Percentiles rank a stretch among this genome's conserved stretches.
Conservation (phyloP, 2,888 invertebrate species). For the Standfussiana lucernea region DNA sequence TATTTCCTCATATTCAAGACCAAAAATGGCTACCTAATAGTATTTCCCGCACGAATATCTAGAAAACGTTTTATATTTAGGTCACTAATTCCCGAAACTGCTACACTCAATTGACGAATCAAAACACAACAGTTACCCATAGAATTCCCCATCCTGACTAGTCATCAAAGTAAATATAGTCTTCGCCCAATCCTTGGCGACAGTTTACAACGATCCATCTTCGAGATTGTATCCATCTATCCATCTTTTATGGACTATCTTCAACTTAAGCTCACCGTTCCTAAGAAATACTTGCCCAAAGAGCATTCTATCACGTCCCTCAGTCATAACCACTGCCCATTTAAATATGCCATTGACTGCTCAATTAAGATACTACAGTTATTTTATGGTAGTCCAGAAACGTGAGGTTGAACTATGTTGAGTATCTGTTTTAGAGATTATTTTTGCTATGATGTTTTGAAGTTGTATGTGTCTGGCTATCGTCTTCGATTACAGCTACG, state of each 20-base stretch:
- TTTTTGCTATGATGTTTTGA: conserved; percentile 60
- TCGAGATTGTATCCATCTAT: conserved; percentile 3
- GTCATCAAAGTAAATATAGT: conserved; percentile 13
- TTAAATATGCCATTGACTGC: conserved; percentile 54
- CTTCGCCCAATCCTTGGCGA: background rate
- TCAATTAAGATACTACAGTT: conserved; percentile 62
- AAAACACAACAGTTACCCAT: background rate
- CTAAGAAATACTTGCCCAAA: conserved; percentile 40
- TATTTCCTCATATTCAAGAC: background rate
- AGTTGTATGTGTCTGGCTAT: conserved; percentile 54
- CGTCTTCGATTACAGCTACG: conserved; percentile 55
- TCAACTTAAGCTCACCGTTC: conserved; percentile 28
- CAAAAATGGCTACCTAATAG: background rate
- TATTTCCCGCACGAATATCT: background rate
- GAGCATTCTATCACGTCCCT: conserved; percentile 65
- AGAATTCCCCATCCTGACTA: conserved; percentile 14
- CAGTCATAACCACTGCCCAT: conserved; percentile 53
- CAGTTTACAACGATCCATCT: conserved; percentile 30
- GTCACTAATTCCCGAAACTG: conserved; percentile 15
- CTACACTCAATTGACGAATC: conserved; percentile 13
- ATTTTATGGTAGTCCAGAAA: conserved; percentile 55
- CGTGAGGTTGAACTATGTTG: conserved; percentile 54
- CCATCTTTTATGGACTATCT: conserved; percentile 38
- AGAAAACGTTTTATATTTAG: conserved; percentile 15
- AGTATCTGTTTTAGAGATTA: conserved; percentile 54